Percentiles rank a stretch among this genome's conserved stretches.
Evolutionary conservation across 2,888 invertebrate species (phyloP).

Genomic region (Maniola hyperantus): DNA sequence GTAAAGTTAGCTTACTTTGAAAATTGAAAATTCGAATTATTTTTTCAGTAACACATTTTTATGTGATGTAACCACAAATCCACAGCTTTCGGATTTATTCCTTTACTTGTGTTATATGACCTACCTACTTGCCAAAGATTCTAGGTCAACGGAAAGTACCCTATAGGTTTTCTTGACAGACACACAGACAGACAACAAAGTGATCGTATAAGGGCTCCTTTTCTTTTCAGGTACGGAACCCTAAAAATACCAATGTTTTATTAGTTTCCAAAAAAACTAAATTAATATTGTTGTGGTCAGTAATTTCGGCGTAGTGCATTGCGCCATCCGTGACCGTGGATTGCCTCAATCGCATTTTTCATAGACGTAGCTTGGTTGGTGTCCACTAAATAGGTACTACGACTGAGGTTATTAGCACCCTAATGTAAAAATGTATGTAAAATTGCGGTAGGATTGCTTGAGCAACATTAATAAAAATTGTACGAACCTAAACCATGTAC

Average conservation of each 20-base stretch:
- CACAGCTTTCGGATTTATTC: no score
- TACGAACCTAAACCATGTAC: background rate
- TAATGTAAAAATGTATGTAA: background rate
- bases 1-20: no score
- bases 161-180: no score
- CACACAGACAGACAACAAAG: no score
- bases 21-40: no score
- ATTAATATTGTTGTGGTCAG: slow-evolving; percentile 6
- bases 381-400: background rate
- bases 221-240: no score
- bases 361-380: background rate
- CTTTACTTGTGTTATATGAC: no score
- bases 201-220: no score
- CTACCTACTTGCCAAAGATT: no score
- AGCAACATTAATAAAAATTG: background rate
- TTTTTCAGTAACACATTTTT: no score
- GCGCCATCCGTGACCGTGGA: background rate
- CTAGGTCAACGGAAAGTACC: no score
- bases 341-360: slow-evolving; percentile 4
- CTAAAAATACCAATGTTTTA: background rate
- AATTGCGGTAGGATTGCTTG: background rate
- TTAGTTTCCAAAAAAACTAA: background rate
- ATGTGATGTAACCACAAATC: no score
- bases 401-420: background rate
- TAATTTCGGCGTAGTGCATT: slow-evolving; percentile 8